These are phyloP conservation scores for Standfussiana lucernea DNA, from an alignment of 2,888 invertebrate genomes.

Conservation along the genomic window DNA sequence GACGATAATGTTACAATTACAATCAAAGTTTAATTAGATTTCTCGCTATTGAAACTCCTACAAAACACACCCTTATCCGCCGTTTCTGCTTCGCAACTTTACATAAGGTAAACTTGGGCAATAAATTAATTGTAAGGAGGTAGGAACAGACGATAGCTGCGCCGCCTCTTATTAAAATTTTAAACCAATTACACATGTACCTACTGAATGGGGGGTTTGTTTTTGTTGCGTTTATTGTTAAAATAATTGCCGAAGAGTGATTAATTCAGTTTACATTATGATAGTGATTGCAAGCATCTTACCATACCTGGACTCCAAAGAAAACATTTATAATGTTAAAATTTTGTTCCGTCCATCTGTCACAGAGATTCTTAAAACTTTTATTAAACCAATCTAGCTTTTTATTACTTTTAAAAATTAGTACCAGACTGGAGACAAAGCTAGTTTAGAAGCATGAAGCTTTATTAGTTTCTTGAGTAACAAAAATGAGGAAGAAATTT, in stretches of 20 bases:
- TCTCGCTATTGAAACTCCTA: slow-evolving; percentile 23
- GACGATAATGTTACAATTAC: slow-evolving; percentile 24
- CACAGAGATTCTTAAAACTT: not conserved
- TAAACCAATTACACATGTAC: slow-evolving; percentile 65
- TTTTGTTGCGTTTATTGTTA: not conserved
- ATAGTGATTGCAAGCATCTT: not conserved
- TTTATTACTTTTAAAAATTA: too few relatives aligned
- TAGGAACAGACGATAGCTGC: slow-evolving; percentile 49
- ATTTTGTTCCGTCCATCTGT: not conserved
- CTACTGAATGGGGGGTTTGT: not conserved
- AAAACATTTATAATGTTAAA: not conserved
- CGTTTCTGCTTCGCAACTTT: slow-evolving; percentile 58
- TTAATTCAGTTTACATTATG: not conserved
- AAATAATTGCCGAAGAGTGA: not conserved
- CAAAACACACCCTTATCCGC: slow-evolving; percentile 45
- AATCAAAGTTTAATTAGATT: slow-evolving; percentile 58
- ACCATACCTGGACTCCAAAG: not conserved
- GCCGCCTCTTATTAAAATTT: slow-evolving; percentile 64
- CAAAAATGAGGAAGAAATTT: not conserved
- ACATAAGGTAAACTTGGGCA: slow-evolving; percentile 69
- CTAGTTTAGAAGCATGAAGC: not conserved
- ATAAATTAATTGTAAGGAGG: slow-evolving; percentile 73
- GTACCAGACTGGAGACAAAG: not conserved
- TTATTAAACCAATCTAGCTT: too few relatives aligned
- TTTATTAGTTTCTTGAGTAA: not conserved